These are phyloP conservation scores for Gryon sp. DNA, from an alignment of 1,140 invertebrate species.

Conservation along the genomic window DNA sequence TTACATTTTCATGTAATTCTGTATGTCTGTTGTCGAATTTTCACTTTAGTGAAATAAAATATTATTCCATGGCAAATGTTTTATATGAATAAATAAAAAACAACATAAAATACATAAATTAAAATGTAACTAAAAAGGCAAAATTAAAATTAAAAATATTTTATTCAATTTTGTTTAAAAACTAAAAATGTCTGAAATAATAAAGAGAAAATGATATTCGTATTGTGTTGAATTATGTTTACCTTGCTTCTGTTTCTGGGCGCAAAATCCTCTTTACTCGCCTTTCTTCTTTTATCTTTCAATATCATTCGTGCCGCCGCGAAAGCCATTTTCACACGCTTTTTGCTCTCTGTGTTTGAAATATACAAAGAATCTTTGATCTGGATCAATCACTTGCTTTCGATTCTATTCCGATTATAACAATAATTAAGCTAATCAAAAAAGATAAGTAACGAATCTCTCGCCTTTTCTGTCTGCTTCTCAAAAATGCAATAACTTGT, in stretches of 20 bases:
- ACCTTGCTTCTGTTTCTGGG: conserved; percentile 89
- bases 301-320: conserved; percentile 90
- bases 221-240: conserved; percentile 70
- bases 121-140: too few relatives aligned
- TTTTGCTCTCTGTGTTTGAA: background rate
- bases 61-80: too few relatives aligned
- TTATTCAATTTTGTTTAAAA: too few relatives aligned
- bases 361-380: conserved; percentile 10
- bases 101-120: too few relatives aligned
- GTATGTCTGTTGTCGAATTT: too few relatives aligned
- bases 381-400: conserved; percentile 23
- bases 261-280: conserved; percentile 87
- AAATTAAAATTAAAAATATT: too few relatives aligned
- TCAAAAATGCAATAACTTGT: conserved; percentile 23
- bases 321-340: conserved; percentile 84
- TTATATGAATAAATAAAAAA: too few relatives aligned
- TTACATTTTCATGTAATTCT: too few relatives aligned
- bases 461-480: too few relatives aligned
- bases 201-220: too few relatives aligned
- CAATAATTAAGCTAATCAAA: conserved; percentile 23
- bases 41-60: too few relatives aligned
- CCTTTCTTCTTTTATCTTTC: conserved; percentile 88
- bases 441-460: conserved; percentile 8
- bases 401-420: conserved; percentile 11
- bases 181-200: too few relatives aligned